Evolutionary conservation across 2,797 vertebrate species (phyloP).

Genomic region (Myotis findleyi): DNA sequence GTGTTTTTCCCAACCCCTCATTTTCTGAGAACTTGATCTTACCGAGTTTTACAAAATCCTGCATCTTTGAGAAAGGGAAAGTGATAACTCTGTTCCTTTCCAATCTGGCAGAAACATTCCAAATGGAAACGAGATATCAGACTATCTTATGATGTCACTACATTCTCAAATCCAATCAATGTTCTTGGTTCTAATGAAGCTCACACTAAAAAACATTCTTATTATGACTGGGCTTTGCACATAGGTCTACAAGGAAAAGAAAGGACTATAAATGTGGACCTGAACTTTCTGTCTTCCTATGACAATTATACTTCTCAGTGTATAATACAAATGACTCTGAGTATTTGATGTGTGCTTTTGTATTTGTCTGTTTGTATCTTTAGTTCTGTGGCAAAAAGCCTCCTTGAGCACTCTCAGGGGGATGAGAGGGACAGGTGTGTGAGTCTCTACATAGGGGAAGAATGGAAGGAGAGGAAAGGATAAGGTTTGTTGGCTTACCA

Average conservation of each 20-base stretch:
- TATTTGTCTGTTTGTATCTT: background rate
- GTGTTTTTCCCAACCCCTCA: constrained; percentile 13
- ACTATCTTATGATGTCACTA: background rate
- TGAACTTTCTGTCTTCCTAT: background rate
- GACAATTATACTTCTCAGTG: background rate
- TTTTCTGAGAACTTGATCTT: constrained; percentile 57
- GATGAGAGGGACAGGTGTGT: background rate
- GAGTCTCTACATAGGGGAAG: background rate
- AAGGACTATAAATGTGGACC: background rate
- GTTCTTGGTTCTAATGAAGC: background rate
- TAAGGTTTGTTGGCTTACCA: background rate
- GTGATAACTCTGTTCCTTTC: background rate
- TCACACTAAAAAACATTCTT: background rate
- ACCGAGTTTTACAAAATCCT: constrained; percentile 25
- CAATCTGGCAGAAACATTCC: constrained; percentile 9
- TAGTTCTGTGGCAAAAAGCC: background rate
- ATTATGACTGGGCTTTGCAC: background rate
- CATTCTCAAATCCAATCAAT: background rate
- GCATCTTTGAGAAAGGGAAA: constrained; percentile 36
- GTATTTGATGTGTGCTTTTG: background rate
- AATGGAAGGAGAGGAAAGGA: background rate
- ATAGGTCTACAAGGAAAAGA: background rate
- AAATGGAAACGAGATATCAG: background rate
- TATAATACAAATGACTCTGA: background rate
- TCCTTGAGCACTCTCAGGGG: background rate